Conservation (phyloP, 2,888 invertebrate species). For the Heliothis peltigera region DNA sequence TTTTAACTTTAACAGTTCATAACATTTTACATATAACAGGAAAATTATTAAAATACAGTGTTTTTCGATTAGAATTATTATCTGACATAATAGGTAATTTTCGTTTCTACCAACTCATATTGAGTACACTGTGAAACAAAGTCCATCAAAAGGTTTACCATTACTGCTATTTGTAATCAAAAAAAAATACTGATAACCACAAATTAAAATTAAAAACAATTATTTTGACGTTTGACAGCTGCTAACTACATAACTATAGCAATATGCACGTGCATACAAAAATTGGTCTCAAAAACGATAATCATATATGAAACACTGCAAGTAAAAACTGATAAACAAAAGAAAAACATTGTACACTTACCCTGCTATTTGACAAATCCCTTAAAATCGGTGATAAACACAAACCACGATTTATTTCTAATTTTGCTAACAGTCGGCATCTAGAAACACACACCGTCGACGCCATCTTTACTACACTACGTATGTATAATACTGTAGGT, state of each 20-base stretch:
- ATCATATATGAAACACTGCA: slow-evolving; percentile 76
- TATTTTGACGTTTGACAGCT: slow-evolving; percentile 83
- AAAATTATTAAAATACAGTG: slow-evolving; percentile 1
- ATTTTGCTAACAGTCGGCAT: slow-evolving; percentile 90
- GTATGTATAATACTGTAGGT: slow-evolving; percentile 63
- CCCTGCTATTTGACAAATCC: slow-evolving; percentile 87
- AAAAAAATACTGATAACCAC: slow-evolving; percentile 15
- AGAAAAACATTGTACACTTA: slow-evolving; percentile 73
- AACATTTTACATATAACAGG: no score
- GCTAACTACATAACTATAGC: slow-evolving; percentile 71
- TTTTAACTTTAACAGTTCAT: no score
- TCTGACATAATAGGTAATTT: background rate
- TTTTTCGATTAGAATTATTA: slow-evolving; percentile 6
- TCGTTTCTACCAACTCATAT: background rate
- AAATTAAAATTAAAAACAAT: slow-evolving; percentile 66
- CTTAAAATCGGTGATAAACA: slow-evolving; percentile 88
- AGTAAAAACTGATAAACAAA: slow-evolving; percentile 61
- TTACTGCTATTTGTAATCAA: slow-evolving; percentile 18
- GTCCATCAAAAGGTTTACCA: slow-evolving; percentile 17
- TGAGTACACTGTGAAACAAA: slow-evolving; percentile 3
- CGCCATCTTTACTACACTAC: slow-evolving; percentile 91
- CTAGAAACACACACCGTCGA: slow-evolving; percentile 90
- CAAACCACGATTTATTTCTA: slow-evolving; percentile 90
- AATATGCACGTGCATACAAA: slow-evolving; percentile 79
- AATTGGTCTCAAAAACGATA: slow-evolving; percentile 71